Base-by-base conservation (phyloP, 2,797 vertebrate species). In the Arctocebus calabarensis region DNA sequence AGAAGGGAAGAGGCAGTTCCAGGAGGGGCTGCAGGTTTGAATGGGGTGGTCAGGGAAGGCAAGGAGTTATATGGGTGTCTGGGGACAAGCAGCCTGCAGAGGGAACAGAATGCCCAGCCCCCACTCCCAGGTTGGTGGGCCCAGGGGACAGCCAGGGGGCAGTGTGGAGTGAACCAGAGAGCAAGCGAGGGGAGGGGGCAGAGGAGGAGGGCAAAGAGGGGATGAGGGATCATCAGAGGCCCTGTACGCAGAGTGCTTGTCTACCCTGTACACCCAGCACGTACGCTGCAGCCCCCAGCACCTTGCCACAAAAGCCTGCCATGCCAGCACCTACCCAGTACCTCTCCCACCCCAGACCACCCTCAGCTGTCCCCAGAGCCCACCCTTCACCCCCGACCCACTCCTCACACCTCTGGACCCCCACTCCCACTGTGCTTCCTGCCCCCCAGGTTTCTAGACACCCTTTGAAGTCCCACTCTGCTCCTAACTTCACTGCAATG, bases 271-370 rank as follows among this genome's bases (percentile, higher is more conserved):
- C 10, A 9, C 43, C 57, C 48, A 4, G 82, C 20, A 6, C 59
- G 13, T 1, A 10, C 0, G 12, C 40, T n/a, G 40, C 6, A 4
- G 20, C 3, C 34, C 37, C 71, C 52, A 32, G 20, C 1, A 4
- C n/a, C 12, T 25, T 1, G 0, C 43, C 1, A 0, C 1, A 7
- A 48, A 55, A 25, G 37, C 11, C 34, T 14, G 20, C n/a, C 6
- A n/a, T 4, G 2, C 27, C 64, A 29, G 32, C 6, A 48, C 71
- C 43, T 32, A 59, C 16, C 45, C 40, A 40, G n/a, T 22, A 34
- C 85, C 52, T 20, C 37, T 48, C 27, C 17, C 61, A 34, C 34
- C 70, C 57, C 70, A 9, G 22, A 25, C 40, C 12, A 10, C 27
- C 52, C 70, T 62, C 5, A 40, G 45, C 85, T 77, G 25, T 43